phyloP scores from a whole-genome alignment of 1,140 invertebrate genomes.

The Solenopsis invicta region DNA sequence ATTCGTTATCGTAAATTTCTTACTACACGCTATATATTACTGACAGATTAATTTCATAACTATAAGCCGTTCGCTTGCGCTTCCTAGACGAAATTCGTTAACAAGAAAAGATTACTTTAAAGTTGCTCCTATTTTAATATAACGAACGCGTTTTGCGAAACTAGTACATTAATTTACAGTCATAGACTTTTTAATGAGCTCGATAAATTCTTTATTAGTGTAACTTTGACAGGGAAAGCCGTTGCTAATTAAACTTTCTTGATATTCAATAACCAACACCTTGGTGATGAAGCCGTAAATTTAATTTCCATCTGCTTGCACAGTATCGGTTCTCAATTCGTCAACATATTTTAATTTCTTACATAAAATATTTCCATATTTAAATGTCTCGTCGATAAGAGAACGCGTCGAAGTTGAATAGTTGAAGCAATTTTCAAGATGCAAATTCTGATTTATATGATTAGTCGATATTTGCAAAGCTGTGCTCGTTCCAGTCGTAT shows the following conservation, averaged over 20 bases:
- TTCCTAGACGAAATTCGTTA: not conserved
- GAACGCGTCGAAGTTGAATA: not conserved
- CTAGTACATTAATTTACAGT: not conserved
- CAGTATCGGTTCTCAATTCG: not conserved
- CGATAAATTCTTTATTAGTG: constrained; percentile 28
- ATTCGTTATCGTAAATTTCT: not conserved
- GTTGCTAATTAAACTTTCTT: constrained; percentile 21
- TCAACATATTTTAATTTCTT: not conserved
- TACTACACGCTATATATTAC: not conserved
- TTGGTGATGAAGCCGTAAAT: not conserved
- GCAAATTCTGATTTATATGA: not conserved
- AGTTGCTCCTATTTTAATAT: not conserved
- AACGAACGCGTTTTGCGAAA: not conserved
- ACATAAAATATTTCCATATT: not conserved
- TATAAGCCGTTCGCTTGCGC: not conserved
- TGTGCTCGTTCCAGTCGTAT: not conserved
- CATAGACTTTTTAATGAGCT: constrained; percentile 18
- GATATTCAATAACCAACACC: constrained; percentile 10
- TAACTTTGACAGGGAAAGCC: constrained; percentile 8
- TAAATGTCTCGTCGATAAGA: not conserved
- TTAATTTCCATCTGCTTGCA: not conserved
- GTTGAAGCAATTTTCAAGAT: not conserved
- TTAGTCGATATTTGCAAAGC: not conserved
- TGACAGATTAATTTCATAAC: constrained; percentile 10
- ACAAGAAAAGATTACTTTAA: not conserved